These are phyloP conservation scores for Eupsilia transversa DNA, from an alignment of 2,888 invertebrate species.

Conservation along the genomic window DNA sequence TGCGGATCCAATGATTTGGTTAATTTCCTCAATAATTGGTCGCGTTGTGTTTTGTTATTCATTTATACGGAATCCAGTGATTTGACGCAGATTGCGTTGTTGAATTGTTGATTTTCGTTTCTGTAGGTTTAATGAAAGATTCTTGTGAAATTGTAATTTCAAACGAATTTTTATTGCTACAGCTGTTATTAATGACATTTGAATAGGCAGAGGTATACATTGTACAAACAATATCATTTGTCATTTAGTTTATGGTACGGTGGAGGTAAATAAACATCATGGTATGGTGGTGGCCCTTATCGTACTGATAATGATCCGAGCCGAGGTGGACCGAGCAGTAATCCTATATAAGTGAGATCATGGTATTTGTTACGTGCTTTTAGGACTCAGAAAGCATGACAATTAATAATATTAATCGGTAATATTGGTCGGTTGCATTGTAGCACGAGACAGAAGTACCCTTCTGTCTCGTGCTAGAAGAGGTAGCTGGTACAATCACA, in stretches of 20 bases:
- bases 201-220: background rate
- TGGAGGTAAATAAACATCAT: background rate
- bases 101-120: constrained; percentile 52
- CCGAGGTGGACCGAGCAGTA: no score
- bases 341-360: no score
- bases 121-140: constrained; percentile 27
- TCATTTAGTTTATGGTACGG: background rate
- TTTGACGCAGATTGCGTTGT: constrained; percentile 50
- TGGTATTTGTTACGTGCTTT: background rate
- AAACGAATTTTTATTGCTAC: background rate
- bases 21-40: constrained; percentile 65
- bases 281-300: no score
- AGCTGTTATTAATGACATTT: background rate
- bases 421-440: no score
- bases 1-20: constrained; percentile 63
- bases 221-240: background rate
- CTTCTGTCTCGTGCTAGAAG: no score
- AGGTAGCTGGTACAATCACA: no score
- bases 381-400: background rate
- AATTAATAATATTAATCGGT: no score
- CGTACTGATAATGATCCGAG: no score
- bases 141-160: constrained; percentile 20
- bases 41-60: constrained; percentile 54
- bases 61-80: constrained; percentile 54
- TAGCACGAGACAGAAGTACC: background rate